Evolutionary conservation across 2,888 invertebrate genomes (phyloP).

Genomic region (Mayetiola destructor): DNA sequence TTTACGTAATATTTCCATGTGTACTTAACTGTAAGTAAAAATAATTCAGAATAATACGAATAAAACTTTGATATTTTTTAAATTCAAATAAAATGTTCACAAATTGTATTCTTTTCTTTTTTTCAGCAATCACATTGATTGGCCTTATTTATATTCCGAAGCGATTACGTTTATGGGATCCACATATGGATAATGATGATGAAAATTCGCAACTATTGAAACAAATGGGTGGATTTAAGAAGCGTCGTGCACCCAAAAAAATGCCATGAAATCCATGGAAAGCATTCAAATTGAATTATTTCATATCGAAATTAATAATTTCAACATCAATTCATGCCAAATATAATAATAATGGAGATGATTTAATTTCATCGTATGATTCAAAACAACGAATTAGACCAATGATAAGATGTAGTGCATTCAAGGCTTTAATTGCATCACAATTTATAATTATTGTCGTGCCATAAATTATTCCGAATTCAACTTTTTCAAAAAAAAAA

Average conservation of each 20-base stretch:
- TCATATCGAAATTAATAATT: background rate
- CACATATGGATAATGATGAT: conserved; percentile 47
- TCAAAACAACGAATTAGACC: background rate
- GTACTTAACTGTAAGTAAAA: conserved; percentile 44
- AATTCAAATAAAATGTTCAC: background rate
- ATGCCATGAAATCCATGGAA: background rate
- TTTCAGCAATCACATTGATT: conserved; percentile 50
- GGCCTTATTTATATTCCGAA: conserved; percentile 54
- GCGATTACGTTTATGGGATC: conserved; percentile 50
- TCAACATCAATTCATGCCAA: background rate
- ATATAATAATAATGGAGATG: too few species aligned
- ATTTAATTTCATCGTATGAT: background rate
- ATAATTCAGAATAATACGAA: background rate
- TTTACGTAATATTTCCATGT: conserved; percentile 52
- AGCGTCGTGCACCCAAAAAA: conserved; percentile 32
- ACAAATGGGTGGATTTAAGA: conserved; percentile 48
- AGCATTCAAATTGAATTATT: background rate
- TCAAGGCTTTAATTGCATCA: background rate
- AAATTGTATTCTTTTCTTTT: background rate
- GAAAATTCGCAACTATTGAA: conserved; percentile 52
- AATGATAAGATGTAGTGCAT: background rate
- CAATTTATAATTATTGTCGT: background rate
- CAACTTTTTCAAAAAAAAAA: background rate
- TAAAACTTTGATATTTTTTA: background rate
- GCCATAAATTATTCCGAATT: background rate